Base-by-base conservation (phyloP, 2,797 vertebrate species). In the Bucorvus abyssinicus region DNA sequence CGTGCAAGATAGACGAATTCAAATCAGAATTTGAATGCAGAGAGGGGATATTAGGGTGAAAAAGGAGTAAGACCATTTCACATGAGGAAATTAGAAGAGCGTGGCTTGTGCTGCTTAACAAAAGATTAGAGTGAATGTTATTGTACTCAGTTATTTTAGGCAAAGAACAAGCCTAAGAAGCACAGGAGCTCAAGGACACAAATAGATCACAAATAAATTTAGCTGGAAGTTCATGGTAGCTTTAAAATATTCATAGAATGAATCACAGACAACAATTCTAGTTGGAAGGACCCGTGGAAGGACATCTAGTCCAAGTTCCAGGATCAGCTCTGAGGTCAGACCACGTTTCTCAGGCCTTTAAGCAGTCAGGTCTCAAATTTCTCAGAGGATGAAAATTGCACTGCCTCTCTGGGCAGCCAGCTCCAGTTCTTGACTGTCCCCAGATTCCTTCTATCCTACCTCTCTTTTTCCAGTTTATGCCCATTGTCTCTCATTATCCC, bases 171-270 rank as follows among this genome's bases (percentile, higher is more conserved):
- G 52, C 56, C 42, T 69, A 61, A 89, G 87, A 84, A 15, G 52
- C 36, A 78, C 29, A 74, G 90, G 52, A 88, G 78, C 53, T 64
- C 83, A 88, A 71, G 80, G 80, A 55, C 70, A 68, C 12, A 71
- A 93, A 83, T 24, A 87, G 75, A 79, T 70, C 53, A 74, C 60
- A 77, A 92, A 75, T 71, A 81, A 81, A 90, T 93, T 57, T 71
- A 86, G 74, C 80, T 87, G 59, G 50, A 84, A 86, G 59, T 73
- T 93, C 80, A 94, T 68, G 53, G 67, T 75, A 69, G 61, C 47
- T 86, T 86, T 89, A 87, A 94, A 93, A 90, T 93, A 90, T 76
- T 89, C 23, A 71, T 64, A 49, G 32, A 57, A 78, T 75, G 64
- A 91, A 87, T 79, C 44, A 69, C 32, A 68, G 79, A 49, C 53